Base-by-base conservation (phyloP, 2,888 invertebrate species). In the Hanleya hanleyi region DNA sequence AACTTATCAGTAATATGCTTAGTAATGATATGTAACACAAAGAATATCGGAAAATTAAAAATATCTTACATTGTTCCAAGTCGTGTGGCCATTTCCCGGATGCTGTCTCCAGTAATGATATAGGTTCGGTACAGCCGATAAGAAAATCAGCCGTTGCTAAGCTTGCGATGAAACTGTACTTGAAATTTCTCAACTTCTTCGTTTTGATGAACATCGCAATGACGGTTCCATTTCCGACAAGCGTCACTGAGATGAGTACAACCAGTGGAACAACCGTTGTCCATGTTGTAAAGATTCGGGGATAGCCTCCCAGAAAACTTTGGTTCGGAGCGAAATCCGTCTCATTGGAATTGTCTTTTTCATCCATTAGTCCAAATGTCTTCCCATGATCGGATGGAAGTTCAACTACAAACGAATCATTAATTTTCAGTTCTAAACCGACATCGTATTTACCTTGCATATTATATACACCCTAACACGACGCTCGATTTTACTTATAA, bases 151-250 rank as follows among this genome's bases (percentile, higher is more conserved):
- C 84, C 38, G 83, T 57, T 1, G 86, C 84, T 50, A 87, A 71
- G 62, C 84, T 85, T 65, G 83, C 78, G n/a, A 87, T 82, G 75
- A 84, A 87, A 49, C 82, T 83, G 74, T 87, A 85, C 65, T 84
- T 77, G 62, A 84, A 83, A 67, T 82, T 80, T 33, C 84, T 77
- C 38, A 87, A 70, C 26, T 79, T 80, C 32, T 77, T 77, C 68
- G 78, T 78, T 7, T 77, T 70, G 22, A 79, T 69, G 51, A 86
- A 84, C 81, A 86, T 84, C 2, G 81, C 64, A n/a, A 85, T 75
- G n/a, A 87, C 84, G 3, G 77, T 76, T 37, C 81, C 80, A 75
- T 87, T 86, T 18, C 84, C 83, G n/a, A 81, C 74, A 5, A 87
- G 41, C 5, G 85, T 84, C 26, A 81, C 69, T 29, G 82, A 61